phyloP scores from a whole-genome alignment of 2,888 invertebrate species.

The Clunio marinus region DNA sequence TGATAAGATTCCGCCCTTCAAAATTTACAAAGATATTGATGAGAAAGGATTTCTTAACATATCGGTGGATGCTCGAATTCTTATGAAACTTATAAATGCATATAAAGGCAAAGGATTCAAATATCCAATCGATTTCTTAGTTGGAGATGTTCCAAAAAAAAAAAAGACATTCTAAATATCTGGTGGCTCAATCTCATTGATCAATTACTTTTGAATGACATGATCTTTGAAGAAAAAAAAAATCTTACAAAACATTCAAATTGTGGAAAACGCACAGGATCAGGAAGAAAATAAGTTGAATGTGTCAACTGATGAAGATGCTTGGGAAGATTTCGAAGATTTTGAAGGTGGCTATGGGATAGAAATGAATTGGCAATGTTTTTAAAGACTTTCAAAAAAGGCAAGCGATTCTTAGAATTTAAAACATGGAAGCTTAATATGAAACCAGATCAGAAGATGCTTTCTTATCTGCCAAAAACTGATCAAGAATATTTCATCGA shows the following conservation, averaged over 20 bases:
- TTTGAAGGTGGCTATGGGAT: too few species aligned
- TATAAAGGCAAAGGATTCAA: background rate
- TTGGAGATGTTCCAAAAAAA: background rate
- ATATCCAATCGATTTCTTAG: background rate
- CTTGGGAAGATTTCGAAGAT: too few species aligned
- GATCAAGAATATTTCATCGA: background rate
- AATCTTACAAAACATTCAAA: background rate
- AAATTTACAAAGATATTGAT: background rate
- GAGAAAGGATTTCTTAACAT: background rate
- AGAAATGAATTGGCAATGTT: too few species aligned
- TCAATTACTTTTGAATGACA: background rate
- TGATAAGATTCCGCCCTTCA: background rate
- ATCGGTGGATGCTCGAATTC: background rate
- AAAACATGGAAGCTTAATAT: background rate
- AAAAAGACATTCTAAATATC: background rate
- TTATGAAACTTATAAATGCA: background rate
- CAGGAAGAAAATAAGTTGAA: background rate
- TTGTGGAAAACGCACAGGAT: background rate
- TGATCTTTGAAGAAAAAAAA: background rate
- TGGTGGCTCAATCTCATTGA: conserved; percentile 53
- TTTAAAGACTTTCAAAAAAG: background rate
- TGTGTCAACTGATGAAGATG: too few species aligned
- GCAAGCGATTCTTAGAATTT: background rate
- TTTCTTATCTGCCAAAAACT: background rate
- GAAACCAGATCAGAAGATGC: background rate